These are phyloP conservation scores for Dryococelus australis DNA, from an alignment of 2,888 invertebrate species.

Conservation along the genomic window DNA sequence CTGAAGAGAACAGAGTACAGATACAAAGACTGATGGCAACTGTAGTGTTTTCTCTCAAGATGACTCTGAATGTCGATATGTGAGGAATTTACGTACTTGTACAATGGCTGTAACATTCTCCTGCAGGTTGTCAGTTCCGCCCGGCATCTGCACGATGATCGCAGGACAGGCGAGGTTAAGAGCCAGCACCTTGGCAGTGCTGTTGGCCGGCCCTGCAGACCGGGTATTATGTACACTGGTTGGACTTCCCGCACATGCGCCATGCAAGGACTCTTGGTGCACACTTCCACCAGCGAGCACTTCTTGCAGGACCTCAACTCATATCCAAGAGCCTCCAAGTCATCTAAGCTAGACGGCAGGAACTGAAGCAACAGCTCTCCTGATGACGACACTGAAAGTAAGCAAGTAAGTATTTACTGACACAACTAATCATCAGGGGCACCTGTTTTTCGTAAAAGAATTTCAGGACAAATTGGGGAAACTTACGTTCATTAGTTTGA, in stretches of 20 bases:
- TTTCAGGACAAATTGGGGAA: no score
- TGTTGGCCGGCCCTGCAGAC: constrained; percentile 48
- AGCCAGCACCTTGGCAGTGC: constrained; percentile 50
- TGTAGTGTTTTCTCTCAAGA: no score
- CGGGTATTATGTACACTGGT: constrained; percentile 58
- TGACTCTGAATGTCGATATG: no score
- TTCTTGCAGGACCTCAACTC: background rate
- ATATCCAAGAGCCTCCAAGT: background rate
- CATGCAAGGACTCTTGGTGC: constrained; percentile 56
- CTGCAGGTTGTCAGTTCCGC: background rate
- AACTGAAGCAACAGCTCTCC: background rate
- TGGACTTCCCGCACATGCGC: constrained; percentile 53
- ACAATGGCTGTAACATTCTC: background rate
- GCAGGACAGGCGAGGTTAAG: constrained; percentile 56
- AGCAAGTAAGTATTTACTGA: no score
- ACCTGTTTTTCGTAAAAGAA: no score
- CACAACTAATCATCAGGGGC: no score
- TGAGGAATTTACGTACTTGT: background rate
- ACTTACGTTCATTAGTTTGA: background rate
- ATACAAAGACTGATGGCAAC: no score
- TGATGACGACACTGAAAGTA: background rate
- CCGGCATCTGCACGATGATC: constrained; percentile 54
- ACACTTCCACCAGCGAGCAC: constrained; percentile 50
- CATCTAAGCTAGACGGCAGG: background rate
- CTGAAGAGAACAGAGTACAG: no score